These are phyloP conservation scores for Oceanites oceanicus DNA, from an alignment of 2,113 vertebrate species.

Conservation along the genomic window DNA sequence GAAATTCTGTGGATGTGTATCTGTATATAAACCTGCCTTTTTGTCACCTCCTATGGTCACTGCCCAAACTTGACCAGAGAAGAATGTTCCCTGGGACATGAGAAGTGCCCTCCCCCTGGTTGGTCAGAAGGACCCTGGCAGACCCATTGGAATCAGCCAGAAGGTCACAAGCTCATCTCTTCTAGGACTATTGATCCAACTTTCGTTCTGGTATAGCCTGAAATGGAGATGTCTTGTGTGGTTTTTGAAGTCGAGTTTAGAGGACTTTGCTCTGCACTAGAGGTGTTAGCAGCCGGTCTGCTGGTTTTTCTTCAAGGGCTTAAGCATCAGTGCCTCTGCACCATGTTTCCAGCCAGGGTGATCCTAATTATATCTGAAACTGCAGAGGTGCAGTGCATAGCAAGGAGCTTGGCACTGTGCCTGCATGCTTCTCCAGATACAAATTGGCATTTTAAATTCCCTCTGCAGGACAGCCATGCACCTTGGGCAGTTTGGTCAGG, in stretches of 20 bases:
- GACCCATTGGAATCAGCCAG: background rate
- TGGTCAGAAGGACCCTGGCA: background rate
- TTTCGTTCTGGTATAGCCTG: background rate
- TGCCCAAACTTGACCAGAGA: background rate
- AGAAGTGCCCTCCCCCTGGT: background rate
- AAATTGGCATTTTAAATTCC: background rate
- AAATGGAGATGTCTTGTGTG: background rate
- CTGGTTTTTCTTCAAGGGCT: background rate
- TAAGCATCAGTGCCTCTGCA: background rate
- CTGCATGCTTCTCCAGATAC: background rate
- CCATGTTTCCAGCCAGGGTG: background rate
- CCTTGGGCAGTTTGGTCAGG: background rate
- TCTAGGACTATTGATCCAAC: background rate
- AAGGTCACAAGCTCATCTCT: background rate
- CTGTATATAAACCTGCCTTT: background rate
- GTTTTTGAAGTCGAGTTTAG: background rate
- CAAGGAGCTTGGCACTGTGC: conserved; percentile 8
- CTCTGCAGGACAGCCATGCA: background rate
- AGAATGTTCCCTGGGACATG: background rate
- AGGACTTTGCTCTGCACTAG: background rate
- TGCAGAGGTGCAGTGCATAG: conserved; percentile 6
- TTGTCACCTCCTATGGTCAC: background rate
- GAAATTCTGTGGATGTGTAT: background rate
- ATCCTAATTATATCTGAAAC: conserved; percentile 40
- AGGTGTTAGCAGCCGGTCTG: background rate